Evolutionary conservation across 2,113 vertebrate genomes (phyloP), one percentile per base, ranked within the genome.

Genomic region (Gymnocephalus cernua): DNA sequence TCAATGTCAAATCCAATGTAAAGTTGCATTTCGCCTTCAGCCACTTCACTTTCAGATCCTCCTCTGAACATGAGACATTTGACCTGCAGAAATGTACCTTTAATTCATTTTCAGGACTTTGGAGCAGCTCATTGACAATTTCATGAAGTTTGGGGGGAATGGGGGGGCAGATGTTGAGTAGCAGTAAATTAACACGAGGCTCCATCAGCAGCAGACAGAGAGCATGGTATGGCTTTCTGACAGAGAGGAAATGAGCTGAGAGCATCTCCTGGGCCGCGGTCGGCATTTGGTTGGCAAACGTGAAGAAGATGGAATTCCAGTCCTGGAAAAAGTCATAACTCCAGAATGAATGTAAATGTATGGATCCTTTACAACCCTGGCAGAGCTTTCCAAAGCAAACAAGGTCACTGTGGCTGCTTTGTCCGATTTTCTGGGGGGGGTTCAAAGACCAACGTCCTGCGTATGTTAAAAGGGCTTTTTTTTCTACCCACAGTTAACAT

Each of bases 191-290:
- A 89, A 79, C 86, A 85, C 59, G 73, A 75, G 84, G 80, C 82
- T 87, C 86, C 81, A 86, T 92, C 82, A 70, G 58, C 77, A 71
- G 56, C 57, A 67, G 82, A 80, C 47, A 67, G 77, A 38, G 45
- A 71, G 74, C 66, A 47, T 29, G 64, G 67, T 73, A 63, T 80
- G 66, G 80, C 88, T 83, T 82, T 88, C 85, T 79, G 64, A 82
- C 86, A 63, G 81, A 90, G 86, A 92, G 91, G 90, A 92, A 93
- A 93, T 92, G 65, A 94, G 88, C 69, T 74, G 76, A 67, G 76
- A 67, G 61, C 80, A 92, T 94, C 93, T 93, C 88, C 81, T 74
- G 91, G 92, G 91, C 77, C 54, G 32, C 14, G 7, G 41, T 35
- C 18, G 86, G 77, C 80, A 74, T 89, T 90, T 80, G 62, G 75